Evolutionary conservation across 2,113 vertebrate genomes (phyloP).

Genomic region (Hemibagrus wyckioides): DNA sequence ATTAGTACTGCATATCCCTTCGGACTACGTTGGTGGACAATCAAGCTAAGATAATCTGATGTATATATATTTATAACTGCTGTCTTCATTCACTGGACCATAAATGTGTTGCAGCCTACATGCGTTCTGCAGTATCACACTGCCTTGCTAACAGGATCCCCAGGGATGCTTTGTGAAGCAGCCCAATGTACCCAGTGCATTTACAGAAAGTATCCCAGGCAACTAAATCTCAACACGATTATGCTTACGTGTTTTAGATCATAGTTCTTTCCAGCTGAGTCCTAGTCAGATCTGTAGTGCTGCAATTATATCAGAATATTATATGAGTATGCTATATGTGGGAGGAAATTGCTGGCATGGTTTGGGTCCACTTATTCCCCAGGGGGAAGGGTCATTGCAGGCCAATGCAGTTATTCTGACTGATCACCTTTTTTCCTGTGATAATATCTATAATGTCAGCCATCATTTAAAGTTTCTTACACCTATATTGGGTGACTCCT

Average conservation of each 20-base stretch:
- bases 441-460: neutral
- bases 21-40: neutral
- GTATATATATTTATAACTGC: constrained; percentile 34
- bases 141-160: constrained; percentile 40
- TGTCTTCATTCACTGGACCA: constrained; percentile 8
- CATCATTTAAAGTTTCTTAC: neutral
- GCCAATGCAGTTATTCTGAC: neutral
- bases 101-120: constrained; percentile 43
- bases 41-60: neutral
- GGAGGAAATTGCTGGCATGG: neutral
- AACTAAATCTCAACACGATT: constrained; percentile 45
- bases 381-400: neutral
- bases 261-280: constrained; percentile 17
- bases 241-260: constrained; percentile 1
- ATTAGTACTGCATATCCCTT: neutral
- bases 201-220: constrained; percentile 52
- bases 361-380: neutral
- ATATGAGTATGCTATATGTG: neutral
- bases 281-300: constrained; percentile 18
- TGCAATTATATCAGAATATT: neutral
- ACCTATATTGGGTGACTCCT: neutral
- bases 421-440: neutral
- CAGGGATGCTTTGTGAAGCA: constrained; percentile 33
- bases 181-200: constrained; percentile 39
- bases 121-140: constrained; percentile 28